phyloP scores from a whole-genome alignment of 30 jellyfish, hydroid and myxozoan species.

The Catostylus mosaicus region DNA sequence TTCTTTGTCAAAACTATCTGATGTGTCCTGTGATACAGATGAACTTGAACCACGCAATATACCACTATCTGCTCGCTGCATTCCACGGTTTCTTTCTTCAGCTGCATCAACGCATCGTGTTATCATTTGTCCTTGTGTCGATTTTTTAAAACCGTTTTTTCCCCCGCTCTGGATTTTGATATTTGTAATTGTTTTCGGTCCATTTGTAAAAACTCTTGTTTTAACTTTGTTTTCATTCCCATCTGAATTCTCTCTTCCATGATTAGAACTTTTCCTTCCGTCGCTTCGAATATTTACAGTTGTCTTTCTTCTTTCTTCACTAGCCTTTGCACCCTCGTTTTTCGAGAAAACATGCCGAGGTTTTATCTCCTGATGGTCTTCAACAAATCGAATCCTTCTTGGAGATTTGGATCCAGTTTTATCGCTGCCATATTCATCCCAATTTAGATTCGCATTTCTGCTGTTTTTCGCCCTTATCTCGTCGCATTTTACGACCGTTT shows the following conservation, averaged over 20 bases:
- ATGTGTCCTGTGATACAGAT: not conserved
- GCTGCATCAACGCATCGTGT: not conserved
- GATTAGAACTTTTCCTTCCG: not conserved
- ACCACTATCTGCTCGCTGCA: constrained; percentile 1
- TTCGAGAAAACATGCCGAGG: not conserved
- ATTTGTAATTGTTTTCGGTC: not conserved
- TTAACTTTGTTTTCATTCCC: not conserved
- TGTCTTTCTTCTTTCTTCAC: not conserved
- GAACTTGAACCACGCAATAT: not conserved
- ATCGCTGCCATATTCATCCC: not conserved
- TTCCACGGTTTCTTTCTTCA: not conserved
- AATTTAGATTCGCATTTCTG: not conserved
- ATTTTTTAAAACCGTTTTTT: not conserved
- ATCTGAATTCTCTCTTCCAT: not conserved
- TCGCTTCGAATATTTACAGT: not conserved
- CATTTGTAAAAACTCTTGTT: not conserved
- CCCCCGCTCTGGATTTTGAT: not conserved
- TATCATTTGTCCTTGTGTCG: not conserved
- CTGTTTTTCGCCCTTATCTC: not conserved
- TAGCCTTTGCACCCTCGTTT: not conserved
- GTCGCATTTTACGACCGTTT: not conserved
- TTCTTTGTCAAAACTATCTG: not conserved
- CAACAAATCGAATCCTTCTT: constrained; percentile 4
- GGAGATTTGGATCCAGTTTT: not conserved
- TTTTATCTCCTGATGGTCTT: not conserved